Conservation (phyloP, 2,113 vertebrate species). For the Calyptommatus sinebrachiatus region DNA sequence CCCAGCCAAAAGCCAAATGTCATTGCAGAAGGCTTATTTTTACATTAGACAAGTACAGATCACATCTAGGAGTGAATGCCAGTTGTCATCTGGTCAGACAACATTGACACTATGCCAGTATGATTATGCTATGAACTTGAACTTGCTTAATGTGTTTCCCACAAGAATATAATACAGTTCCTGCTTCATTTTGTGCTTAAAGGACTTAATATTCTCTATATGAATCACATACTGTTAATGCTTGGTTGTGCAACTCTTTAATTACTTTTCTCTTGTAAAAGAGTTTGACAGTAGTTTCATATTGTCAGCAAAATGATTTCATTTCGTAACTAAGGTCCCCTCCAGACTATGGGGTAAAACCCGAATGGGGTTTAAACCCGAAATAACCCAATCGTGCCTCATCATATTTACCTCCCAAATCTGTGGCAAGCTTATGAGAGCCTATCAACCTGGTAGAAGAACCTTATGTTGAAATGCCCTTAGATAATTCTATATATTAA, state of each 20-base stretch:
- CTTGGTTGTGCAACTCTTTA: neutral
- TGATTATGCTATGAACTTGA: neutral
- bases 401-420: no score
- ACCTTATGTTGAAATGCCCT: no score
- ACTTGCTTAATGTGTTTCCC: neutral
- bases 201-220: neutral
- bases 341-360: no score
- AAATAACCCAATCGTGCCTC: no score
- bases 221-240: neutral
- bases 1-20: conserved; percentile 33
- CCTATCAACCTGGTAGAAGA: no score
- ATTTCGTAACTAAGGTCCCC: neutral
- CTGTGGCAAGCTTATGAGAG: no score
- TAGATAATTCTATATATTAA: no score
- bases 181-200: neutral
- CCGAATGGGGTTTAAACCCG: no score
- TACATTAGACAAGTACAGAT: conserved; percentile 22
- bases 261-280: neutral
- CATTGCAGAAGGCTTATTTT: conserved; percentile 27
- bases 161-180: neutral
- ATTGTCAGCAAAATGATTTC: neutral
- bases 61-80: conserved; percentile 31
- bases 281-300: neutral
- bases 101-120: neutral
- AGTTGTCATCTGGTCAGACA: neutral